A percentile compares a stretch with the other conserved stretches of the same genome.
Evolutionary conservation across 2,113 vertebrate species (phyloP).

Genomic region (Calonectris borealis): DNA sequence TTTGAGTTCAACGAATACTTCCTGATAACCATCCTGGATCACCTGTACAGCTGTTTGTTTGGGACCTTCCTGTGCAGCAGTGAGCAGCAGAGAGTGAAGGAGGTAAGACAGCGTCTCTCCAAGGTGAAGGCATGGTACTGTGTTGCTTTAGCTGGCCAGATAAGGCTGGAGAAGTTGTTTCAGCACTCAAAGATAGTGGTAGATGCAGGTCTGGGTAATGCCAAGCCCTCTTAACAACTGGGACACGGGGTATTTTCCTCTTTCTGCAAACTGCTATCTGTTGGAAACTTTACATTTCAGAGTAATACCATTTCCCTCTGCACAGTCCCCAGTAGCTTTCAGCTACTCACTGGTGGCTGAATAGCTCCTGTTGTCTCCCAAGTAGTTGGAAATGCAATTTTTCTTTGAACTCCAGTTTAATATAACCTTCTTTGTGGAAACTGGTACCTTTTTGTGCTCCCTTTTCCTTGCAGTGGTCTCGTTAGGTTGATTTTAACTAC

Average conservation of each 20-base stretch:
- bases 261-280: not conserved
- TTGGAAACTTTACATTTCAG: not conserved
- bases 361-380: not conserved
- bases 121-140: not conserved
- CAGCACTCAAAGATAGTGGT: not conserved
- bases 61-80: constrained; percentile 97
- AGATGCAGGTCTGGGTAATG: not conserved
- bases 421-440: not conserved
- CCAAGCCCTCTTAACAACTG: not conserved
- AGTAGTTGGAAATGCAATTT: not conserved
- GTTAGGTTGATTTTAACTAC: not conserved
- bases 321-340: not conserved
- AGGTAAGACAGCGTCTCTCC: constrained; percentile 75
- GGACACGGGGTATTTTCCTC: not conserved
- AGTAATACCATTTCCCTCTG: not conserved
- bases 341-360: not conserved
- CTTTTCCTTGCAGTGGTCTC: not conserved
- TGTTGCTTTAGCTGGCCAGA: not conserved
- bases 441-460: not conserved
- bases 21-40: constrained; percentile 93
- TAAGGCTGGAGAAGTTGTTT: not conserved
- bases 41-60: constrained; percentile 96
- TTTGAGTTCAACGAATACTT: constrained; percentile 98
- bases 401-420: not conserved
- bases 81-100: constrained; percentile 90